Evolutionary conservation across 2,797 vertebrate genomes (phyloP).

Genomic region (Dermochelys coriacea): DNA sequence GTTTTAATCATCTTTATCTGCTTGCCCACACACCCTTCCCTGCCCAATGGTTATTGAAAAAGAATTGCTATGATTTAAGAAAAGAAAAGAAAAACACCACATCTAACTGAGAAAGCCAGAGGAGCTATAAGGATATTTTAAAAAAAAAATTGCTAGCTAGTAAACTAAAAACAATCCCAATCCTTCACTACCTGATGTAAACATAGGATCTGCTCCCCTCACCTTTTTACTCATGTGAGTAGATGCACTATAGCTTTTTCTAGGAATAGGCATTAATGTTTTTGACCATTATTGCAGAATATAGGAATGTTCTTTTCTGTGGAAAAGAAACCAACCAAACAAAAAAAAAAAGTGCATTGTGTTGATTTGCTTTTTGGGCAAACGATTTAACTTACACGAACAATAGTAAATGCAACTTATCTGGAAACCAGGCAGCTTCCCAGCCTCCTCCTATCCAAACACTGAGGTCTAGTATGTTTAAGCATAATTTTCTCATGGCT

Average conservation of each 20-base stretch:
- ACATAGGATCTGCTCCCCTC: not conserved
- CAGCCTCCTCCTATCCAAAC: conserved; percentile 68
- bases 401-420: conserved; percentile 69
- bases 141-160: not conserved
- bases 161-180: rapidly evolving
- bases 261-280: not conserved
- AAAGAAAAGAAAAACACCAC: not conserved
- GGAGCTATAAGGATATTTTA: not conserved
- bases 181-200: not conserved
- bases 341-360: rapidly evolving
- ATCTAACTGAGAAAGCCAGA: not conserved
- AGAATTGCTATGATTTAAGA: conserved; percentile 38
- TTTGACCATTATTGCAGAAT: not conserved
- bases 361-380: conserved; percentile 14
- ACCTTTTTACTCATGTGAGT: not conserved
- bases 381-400: conserved; percentile 37
- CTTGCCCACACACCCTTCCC: conserved; percentile 72
- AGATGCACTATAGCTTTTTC: not conserved
- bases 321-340: conserved; percentile 23
- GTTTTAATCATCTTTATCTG: conserved; percentile 79
- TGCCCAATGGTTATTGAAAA: conserved; percentile 37
- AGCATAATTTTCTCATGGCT: conserved; percentile 80
- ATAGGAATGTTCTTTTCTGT: not conserved
- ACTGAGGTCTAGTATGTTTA: conserved; percentile 76
- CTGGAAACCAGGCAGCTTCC: conserved; percentile 73